phyloP scores from a whole-genome alignment of 1,140 invertebrate genomes.

The Ceratosolen fusciceps region DNA sequence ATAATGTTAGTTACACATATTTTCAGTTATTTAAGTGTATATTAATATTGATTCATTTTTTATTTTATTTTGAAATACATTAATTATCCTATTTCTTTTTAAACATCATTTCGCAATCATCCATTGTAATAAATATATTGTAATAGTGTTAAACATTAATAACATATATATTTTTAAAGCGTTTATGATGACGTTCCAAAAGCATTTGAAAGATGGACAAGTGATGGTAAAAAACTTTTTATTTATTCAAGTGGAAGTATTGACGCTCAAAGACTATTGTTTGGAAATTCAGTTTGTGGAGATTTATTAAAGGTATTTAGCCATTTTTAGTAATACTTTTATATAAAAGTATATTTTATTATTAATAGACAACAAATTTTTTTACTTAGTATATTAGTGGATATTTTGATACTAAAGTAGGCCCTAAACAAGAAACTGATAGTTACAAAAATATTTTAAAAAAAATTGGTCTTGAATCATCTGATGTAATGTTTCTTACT shows the following conservation, averaged over 20 bases:
- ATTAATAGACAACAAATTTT: constrained; percentile 30
- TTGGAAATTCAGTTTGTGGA: constrained; percentile 82
- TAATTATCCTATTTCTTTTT: too few relatives aligned
- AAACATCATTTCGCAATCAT: too few relatives aligned
- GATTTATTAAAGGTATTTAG: constrained; percentile 78
- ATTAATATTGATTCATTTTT: too few relatives aligned
- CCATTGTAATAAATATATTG: too few relatives aligned
- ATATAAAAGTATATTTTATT: not conserved
- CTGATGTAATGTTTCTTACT: constrained; percentile 87
- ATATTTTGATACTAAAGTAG: constrained; percentile 90
- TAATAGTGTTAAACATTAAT: not conserved
- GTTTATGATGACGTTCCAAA: constrained; percentile 88
- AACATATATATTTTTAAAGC: constrained; percentile 71
- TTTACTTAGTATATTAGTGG: constrained; percentile 80
- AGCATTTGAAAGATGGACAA: constrained; percentile 81
- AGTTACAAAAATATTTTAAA: constrained; percentile 85
- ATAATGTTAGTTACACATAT: too few relatives aligned
- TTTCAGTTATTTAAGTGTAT: too few relatives aligned
- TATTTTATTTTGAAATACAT: too few relatives aligned
- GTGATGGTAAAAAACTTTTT: constrained; percentile 79
- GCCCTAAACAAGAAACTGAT: constrained; percentile 80
- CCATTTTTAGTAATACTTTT: constrained; percentile 16
- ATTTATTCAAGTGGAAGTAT: constrained; percentile 95
- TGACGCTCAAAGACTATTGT: constrained; percentile 91
- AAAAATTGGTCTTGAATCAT: constrained; percentile 75